Conservation (phyloP, 2,113 vertebrate species). For the Mustelus asterias region DNA sequence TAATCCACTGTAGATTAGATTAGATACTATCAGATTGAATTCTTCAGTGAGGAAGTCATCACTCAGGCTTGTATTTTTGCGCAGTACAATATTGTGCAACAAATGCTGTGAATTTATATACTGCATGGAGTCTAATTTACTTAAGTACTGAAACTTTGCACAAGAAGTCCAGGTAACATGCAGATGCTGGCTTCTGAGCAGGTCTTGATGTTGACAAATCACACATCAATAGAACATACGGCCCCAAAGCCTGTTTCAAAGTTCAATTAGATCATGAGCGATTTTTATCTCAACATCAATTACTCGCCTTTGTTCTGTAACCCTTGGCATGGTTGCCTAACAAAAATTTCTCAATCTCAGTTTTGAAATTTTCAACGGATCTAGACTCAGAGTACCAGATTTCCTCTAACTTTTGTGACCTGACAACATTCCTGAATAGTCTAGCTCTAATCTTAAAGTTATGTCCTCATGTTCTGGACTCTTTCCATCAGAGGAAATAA, state of each 20-base stretch:
- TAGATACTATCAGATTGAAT: neutral
- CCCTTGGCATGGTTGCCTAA: neutral
- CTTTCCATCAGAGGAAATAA: neutral
- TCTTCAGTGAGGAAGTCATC: neutral
- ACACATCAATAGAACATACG: neutral
- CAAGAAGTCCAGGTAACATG: neutral
- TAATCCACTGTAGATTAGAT: neutral
- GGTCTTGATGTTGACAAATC: neutral
- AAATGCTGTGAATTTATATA: neutral
- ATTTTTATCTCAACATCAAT: neutral
- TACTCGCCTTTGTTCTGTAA: neutral
- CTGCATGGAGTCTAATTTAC: neutral
- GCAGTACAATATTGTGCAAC: neutral
- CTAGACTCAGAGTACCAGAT: neutral
- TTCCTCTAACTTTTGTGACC: neutral
- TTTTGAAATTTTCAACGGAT: neutral
- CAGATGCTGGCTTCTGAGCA: neutral
- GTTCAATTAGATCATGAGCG: neutral
- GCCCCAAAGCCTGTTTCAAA: neutral
- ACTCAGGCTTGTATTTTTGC: neutral
- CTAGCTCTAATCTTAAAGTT: neutral
- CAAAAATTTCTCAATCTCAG: neutral
- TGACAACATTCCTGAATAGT: neutral
- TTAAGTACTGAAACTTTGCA: neutral
- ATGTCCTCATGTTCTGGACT: neutral